A percentile compares a stretch with the other conserved stretches of the same genome.
phyloP scores from a whole-genome alignment of 64 coral and sea anemone species.

The Actinia equina region DNA sequence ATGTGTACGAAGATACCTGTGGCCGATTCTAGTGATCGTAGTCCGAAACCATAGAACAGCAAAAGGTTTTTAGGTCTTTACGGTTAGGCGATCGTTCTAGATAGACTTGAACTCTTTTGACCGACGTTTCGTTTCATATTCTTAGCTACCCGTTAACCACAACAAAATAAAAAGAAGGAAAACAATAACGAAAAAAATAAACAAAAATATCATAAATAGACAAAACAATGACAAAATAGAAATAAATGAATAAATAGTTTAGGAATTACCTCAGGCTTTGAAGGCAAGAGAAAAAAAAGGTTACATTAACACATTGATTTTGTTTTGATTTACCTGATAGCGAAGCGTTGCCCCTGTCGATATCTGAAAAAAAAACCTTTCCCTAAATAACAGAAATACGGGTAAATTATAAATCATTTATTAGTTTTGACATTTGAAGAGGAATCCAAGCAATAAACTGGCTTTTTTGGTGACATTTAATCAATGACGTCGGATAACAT shows the following conservation, averaged over 20 bases:
- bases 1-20: neutral
- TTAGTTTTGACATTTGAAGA: neutral
- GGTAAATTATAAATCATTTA: conserved; percentile 3
- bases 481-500: conserved; percentile 13
- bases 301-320: neutral
- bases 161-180: neutral
- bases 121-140: neutral
- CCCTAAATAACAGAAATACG: neutral
- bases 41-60: neutral
- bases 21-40: neutral
- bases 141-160: neutral
- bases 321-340: neutral
- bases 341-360: neutral
- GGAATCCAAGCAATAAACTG: conserved; percentile 9
- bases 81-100: neutral
- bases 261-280: too few species aligned
- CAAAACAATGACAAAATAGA: neutral
- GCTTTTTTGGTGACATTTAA: neutral
- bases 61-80: neutral
- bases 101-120: neutral
- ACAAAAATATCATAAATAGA: neutral
- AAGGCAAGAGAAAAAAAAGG: neutral
- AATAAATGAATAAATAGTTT: neutral
- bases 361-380: neutral
- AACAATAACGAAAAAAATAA: neutral